A percentile compares a stretch with the other conserved stretches of the same genome.
Evolutionary conservation across 2,797 vertebrate species (phyloP).

Genomic region (Clamator glandarius): DNA sequence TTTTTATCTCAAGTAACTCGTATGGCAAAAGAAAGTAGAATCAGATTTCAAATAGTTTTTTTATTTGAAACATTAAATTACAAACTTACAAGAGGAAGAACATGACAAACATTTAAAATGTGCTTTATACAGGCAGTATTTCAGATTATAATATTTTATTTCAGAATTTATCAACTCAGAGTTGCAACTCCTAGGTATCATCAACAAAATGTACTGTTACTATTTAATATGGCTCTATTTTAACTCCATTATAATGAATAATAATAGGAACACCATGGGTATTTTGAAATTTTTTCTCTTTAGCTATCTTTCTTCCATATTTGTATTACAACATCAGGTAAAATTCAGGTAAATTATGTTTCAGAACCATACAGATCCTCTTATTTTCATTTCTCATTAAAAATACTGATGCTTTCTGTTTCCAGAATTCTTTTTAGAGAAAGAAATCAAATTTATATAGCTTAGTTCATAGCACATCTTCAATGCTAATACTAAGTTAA

Average conservation of each 20-base stretch:
- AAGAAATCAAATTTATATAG: not conserved
- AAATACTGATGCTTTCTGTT: not conserved
- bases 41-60: not conserved
- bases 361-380: not conserved
- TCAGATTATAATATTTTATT: not conserved
- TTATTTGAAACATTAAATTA: not conserved
- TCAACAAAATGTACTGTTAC: not conserved
- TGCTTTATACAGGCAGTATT: not conserved
- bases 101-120: not conserved
- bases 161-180: not conserved
- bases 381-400: not conserved
- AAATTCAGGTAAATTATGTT: not conserved
- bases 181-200: not conserved
- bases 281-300: not conserved
- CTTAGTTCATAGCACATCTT: not conserved
- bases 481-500: not conserved
- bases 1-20: not conserved
- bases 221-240: not conserved
- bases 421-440: not conserved
- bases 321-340: not conserved
- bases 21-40: not conserved
- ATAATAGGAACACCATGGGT: not conserved
- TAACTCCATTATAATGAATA: not conserved
- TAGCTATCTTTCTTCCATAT: not conserved
- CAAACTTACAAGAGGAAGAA: not conserved